Conservation (phyloP, 2,797 vertebrate species). For the Takifugu ocellatus region DNA sequence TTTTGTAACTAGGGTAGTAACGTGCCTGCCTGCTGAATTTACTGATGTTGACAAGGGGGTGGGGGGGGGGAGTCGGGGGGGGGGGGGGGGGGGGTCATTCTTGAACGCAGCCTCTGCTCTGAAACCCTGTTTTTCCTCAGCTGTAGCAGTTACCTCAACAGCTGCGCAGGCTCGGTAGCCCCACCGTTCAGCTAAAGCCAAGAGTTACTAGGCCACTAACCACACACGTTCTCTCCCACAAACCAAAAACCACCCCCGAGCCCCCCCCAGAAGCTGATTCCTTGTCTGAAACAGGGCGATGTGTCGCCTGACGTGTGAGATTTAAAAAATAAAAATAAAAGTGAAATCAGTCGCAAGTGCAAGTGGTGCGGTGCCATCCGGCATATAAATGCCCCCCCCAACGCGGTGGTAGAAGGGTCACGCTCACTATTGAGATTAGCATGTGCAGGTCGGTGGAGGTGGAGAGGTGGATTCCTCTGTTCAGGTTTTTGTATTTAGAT, state of each 20-base stretch:
- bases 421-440: background rate
- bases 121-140: slow-evolving; percentile 76
- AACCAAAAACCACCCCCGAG: background rate
- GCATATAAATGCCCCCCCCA: slow-evolving; percentile 3
- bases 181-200: too few relatives aligned
- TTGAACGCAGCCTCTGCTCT: slow-evolving; percentile 58
- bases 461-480: slow-evolving; percentile 40
- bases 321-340: too few relatives aligned
- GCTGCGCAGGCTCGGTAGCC: slow-evolving; percentile 77
- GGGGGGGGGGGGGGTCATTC: slow-evolving; percentile 1
- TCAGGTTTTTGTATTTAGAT: slow-evolving; percentile 49
- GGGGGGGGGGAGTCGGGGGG: slow-evolving; percentile 2
- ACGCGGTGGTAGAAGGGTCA: background rate
- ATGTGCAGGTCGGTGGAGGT: background rate
- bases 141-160: slow-evolving; percentile 91
- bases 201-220: background rate
- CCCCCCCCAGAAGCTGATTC: too few relatives aligned
- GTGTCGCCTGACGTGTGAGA: too few relatives aligned
- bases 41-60: slow-evolving; percentile 27
- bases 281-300: too few relatives aligned
- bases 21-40: slow-evolving; percentile 60
- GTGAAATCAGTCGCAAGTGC: too few relatives aligned
- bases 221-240: slow-evolving; percentile 1
- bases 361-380: slow-evolving; percentile 13
- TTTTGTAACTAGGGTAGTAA: slow-evolving; percentile 17